Evolutionary conservation across 2,113 vertebrate species (phyloP).

Genomic region (Carollia perspicillata): DNA sequence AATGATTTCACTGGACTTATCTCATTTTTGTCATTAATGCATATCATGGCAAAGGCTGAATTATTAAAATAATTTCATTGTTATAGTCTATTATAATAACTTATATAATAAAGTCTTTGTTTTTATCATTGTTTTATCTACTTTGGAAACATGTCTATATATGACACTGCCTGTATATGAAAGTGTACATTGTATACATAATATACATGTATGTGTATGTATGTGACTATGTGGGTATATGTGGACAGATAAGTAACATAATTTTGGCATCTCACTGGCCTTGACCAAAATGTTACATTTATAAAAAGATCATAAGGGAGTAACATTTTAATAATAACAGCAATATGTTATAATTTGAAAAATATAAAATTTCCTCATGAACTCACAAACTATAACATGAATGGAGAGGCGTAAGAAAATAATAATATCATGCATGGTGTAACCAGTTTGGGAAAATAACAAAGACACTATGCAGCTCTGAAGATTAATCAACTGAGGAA

Average conservation of each 20-base stretch:
- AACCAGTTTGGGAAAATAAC: neutral
- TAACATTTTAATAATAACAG: neutral
- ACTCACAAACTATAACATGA: neutral
- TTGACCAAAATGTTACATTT: neutral
- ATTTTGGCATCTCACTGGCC: neutral
- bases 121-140: neutral
- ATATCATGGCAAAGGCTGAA: neutral
- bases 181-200: neutral
- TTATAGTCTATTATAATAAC: neutral
- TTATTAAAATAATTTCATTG: neutral
- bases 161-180: neutral
- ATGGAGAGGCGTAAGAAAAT: neutral
- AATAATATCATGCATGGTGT: neutral
- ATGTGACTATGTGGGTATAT: neutral
- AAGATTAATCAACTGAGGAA: neutral
- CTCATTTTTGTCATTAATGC: neutral
- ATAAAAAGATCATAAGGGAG: neutral
- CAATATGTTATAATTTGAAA: neutral
- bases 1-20: neutral
- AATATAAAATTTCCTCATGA: neutral
- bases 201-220: neutral
- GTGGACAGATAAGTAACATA: neutral
- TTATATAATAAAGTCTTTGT: neutral
- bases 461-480: neutral
- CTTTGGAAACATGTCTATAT: neutral